These are phyloP conservation scores for Lasioglossum calceatum DNA, from an alignment of 2,888 invertebrate species.

Conservation along the genomic window DNA sequence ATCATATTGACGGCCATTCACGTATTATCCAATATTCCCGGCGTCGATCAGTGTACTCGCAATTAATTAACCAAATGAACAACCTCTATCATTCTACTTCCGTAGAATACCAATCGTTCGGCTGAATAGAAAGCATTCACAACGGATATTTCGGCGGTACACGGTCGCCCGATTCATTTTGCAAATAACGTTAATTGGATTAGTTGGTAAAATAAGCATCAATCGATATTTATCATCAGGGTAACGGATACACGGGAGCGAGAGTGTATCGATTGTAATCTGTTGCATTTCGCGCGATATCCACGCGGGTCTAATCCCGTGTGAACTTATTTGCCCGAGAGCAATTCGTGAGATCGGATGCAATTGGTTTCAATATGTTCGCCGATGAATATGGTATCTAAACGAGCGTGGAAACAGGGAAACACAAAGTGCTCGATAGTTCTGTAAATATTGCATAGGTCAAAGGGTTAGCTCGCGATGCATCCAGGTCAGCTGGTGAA, in stretches of 20 bases:
- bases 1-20: not conserved
- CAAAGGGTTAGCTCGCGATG: not conserved
- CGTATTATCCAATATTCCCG: not conserved
- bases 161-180: not conserved
- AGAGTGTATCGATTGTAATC: not conserved
- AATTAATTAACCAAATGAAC: conserved; percentile 7
- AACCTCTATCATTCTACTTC: not conserved
- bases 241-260: not conserved
- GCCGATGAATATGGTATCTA: not conserved
- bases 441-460: conserved; percentile 22
- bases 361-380: not conserved
- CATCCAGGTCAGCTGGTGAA: not conserved
- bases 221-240: not conserved
- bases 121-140: not conserved
- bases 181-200: conserved; percentile 36
- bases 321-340: conserved; percentile 7
- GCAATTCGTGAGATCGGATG: not conserved
- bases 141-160: not conserved
- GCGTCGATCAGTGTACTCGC: not conserved
- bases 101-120: not conserved
- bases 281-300: not conserved
- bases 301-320: not conserved
- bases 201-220: conserved; percentile 23
- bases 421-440: not conserved
- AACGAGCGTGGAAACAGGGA: not conserved